These are phyloP conservation scores for Bubalus kerabau DNA, from an alignment of 2,113 vertebrate species.

Conservation along the genomic window DNA sequence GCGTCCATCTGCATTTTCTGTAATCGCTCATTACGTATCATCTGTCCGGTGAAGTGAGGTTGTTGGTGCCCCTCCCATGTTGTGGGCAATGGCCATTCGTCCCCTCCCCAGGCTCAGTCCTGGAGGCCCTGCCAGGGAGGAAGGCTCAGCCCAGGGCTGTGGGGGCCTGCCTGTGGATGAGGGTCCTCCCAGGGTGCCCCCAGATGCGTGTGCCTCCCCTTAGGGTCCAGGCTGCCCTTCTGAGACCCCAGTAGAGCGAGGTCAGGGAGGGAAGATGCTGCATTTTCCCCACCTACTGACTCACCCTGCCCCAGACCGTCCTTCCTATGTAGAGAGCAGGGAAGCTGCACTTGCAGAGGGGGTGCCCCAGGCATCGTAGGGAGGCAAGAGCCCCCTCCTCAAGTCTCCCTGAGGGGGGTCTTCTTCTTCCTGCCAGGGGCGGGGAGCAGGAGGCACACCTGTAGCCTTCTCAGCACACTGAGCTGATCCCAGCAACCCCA, in stretches of 20 bases:
- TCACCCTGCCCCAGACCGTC: fast-evolving
- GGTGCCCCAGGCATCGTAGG: fast-evolving
- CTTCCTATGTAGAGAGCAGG: fast-evolving
- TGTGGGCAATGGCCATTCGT: fast-evolving
- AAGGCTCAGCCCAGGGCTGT: fast-evolving
- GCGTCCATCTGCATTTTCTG: neutral
- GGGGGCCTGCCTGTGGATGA: fast-evolving
- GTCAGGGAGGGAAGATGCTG: neutral
- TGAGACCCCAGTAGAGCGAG: fast-evolving
- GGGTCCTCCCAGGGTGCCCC: fast-evolving
- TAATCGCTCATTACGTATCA: neutral
- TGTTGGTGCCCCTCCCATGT: fast-evolving
- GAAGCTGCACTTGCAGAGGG: fast-evolving
- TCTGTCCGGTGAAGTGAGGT: fast-evolving
- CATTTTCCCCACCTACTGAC: fast-evolving
- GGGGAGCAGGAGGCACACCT: neutral
- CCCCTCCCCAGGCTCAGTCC: neutral
- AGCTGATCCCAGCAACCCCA: fast-evolving
- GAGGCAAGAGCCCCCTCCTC: neutral
- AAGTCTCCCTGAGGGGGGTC: fast-evolving
- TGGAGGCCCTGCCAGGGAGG: fast-evolving
- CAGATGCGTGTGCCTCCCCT: fast-evolving
- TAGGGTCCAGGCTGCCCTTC: neutral
- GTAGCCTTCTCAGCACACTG: neutral
- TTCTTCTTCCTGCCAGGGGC: neutral